phyloP scores from a whole-genome alignment of 2,113 vertebrate species.

The Atlantisia rogersi region DNA sequence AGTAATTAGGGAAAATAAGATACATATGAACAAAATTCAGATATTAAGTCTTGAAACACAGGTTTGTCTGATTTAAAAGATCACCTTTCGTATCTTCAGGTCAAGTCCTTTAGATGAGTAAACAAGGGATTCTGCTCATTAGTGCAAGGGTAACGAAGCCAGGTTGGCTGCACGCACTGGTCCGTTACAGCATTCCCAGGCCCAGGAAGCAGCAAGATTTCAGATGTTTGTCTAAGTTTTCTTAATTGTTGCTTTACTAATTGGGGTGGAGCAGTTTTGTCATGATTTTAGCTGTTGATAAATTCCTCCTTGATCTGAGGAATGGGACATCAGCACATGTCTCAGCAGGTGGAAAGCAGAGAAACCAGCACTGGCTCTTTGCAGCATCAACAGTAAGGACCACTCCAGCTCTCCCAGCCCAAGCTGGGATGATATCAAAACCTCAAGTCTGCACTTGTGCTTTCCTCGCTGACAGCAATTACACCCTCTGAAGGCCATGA shows the following conservation, averaged over 20 bases:
- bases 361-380: not conserved
- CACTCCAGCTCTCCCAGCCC: not conserved
- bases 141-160: not conserved
- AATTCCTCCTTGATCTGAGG: not conserved
- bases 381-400: not conserved
- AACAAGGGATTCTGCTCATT: not conserved
- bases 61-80: not conserved
- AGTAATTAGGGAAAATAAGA: not conserved
- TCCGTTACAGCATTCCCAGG: not conserved
- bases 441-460: not conserved
- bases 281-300: not conserved
- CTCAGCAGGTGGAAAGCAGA: not conserved
- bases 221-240: not conserved
- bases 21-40: not conserved
- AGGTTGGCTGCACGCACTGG: not conserved
- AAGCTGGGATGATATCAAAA: not conserved
- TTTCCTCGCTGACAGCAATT: accelerated
- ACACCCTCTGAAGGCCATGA: not conserved
- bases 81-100: not conserved
- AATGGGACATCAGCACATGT: accelerated
- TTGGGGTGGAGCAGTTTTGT: not conserved
- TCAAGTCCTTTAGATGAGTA: not conserved
- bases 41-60: not conserved
- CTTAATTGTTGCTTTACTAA: not conserved
- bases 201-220: not conserved